Evolutionary conservation across 2,113 vertebrate species (phyloP).

Genomic region (Ivindomyrus marchei): DNA sequence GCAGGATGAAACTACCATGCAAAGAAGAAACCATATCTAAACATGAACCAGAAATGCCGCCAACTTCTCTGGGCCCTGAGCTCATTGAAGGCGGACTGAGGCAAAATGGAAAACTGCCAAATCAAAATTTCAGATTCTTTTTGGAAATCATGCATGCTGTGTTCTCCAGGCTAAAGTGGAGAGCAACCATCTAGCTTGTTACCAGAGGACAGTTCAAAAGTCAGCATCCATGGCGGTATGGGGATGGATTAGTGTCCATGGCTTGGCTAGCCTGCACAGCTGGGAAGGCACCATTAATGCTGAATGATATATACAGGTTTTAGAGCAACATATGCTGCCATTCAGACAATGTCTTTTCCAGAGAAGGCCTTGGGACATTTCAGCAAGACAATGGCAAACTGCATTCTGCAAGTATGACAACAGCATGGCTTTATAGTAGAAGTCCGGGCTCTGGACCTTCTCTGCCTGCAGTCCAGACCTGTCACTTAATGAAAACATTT

Average conservation of each 20-base stretch:
- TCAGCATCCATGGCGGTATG: background rate
- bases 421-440: background rate
- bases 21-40: background rate
- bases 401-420: background rate
- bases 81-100: background rate
- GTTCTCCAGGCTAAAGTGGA: background rate
- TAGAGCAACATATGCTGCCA: background rate
- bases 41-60: background rate
- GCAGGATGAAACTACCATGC: background rate
- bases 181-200: background rate
- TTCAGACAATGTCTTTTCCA: background rate
- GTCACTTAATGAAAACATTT: background rate
- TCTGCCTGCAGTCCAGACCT: background rate
- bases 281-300: background rate
- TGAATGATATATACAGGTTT: background rate
- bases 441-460: background rate
- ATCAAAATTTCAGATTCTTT: background rate
- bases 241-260: background rate
- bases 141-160: background rate
- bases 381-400: background rate
- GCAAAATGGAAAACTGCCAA: background rate
- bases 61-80: background rate
- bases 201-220: background rate
- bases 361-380: background rate
- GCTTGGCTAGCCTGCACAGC: background rate